Conservation (phyloP, 2,888 invertebrate species). For the Geotrupes spiniger region DNA sequence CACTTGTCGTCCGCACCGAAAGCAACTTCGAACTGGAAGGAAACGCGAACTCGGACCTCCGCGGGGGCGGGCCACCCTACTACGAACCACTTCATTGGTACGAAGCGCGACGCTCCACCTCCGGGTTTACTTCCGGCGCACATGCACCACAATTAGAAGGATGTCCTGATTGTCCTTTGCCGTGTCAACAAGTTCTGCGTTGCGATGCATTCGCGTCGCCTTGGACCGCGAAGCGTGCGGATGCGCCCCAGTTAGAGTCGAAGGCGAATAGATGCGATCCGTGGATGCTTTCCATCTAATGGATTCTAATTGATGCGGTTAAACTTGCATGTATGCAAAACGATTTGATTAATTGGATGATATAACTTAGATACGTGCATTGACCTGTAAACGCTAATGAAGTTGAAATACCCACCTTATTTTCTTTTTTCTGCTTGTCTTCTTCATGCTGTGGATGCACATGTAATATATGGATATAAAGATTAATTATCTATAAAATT, state of each 20-base stretch:
- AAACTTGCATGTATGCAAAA: too few relatives aligned
- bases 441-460: too few relatives aligned
- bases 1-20: constrained; percentile 34
- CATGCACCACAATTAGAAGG: constrained; percentile 25
- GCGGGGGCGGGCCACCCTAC: constrained; percentile 29
- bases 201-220: background rate
- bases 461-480: too few relatives aligned
- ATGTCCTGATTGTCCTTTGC: constrained; percentile 8
- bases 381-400: too few relatives aligned
- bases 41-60: constrained; percentile 23
- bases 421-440: too few relatives aligned
- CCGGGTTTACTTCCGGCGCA: constrained; percentile 26
- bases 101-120: constrained; percentile 25
- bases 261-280: too few relatives aligned
- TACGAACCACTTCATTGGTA: constrained; percentile 24
- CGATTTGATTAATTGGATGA: too few relatives aligned
- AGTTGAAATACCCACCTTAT: too few relatives aligned
- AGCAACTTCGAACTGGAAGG: constrained; percentile 35
- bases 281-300: too few relatives aligned
- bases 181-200: constrained; percentile 10
- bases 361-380: too few relatives aligned
- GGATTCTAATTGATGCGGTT: too few relatives aligned
- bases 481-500: too few relatives aligned
- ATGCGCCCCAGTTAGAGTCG: background rate
- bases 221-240: background rate